Conservation (phyloP, 2,888 invertebrate genomes). For the Andrena haemorrhoa region DNA sequence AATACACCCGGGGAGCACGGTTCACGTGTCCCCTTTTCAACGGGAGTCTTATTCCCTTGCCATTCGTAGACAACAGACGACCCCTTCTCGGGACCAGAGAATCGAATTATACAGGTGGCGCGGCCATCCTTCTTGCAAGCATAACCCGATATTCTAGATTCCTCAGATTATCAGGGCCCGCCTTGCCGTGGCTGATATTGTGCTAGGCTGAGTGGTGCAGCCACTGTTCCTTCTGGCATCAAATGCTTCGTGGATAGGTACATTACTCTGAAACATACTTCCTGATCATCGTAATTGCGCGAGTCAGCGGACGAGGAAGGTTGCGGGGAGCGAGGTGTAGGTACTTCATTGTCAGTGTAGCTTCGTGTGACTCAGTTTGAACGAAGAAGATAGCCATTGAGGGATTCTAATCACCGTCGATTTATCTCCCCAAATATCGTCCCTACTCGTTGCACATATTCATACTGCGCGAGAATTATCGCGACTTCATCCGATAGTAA, state of each 20-base stretch:
- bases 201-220: not conserved
- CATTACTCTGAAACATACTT: no score
- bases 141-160: constrained; percentile 1
- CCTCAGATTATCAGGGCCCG: not conserved
- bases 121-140: not conserved
- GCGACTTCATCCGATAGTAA: not conserved
- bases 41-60: constrained; percentile 31
- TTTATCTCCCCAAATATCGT: not conserved
- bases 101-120: constrained; percentile 43
- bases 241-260: no score
- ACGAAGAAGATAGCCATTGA: no score
- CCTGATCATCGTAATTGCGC: no score
- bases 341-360: no score
- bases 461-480: not conserved
- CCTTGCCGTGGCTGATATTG: not conserved
- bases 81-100: constrained; percentile 3
- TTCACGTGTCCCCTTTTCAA: constrained; percentile 45
- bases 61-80: constrained; percentile 33
- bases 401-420: no score
- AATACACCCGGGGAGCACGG: constrained; percentile 45
- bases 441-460: not conserved
- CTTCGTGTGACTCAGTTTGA: no score
- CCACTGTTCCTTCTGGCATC: not conserved
- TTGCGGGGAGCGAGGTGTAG: no score
- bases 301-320: no score